Evolutionary conservation across 2,113 vertebrate genomes (phyloP).

Genomic region (Hiodon alosoides): DNA sequence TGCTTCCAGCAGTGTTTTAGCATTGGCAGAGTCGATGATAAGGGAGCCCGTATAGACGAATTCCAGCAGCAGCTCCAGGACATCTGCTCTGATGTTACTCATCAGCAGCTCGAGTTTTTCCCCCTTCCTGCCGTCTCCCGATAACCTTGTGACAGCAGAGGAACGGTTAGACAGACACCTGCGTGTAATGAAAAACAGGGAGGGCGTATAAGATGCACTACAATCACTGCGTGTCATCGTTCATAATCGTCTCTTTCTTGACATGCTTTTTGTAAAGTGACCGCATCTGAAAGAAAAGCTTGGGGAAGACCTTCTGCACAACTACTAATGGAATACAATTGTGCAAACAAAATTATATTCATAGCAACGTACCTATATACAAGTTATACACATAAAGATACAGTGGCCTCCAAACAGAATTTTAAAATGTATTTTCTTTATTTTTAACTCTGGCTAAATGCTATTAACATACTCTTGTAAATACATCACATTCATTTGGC

Average conservation of each 20-base stretch:
- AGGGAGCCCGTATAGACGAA: slow-evolving; percentile 99
- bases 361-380: neutral
- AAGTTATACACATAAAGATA: no score
- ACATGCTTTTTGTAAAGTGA: slow-evolving; percentile 38
- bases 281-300: slow-evolving; percentile 73
- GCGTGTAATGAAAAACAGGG: slow-evolving; percentile 23
- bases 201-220: neutral
- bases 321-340: slow-evolving; percentile 6
- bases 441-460: no score
- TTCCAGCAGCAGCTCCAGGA: slow-evolving; percentile 91
- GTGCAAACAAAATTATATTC: neutral
- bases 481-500: no score
- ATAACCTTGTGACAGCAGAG: slow-evolving; percentile 79
- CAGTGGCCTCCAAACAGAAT: no score
- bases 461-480: no score
- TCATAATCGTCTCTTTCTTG: neutral
- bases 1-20: slow-evolving; percentile 94
- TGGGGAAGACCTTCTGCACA: neutral
- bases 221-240: neutral
- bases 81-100: slow-evolving; percentile 88
- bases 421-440: no score
- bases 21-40: slow-evolving; percentile 94
- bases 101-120: slow-evolving; percentile 92
- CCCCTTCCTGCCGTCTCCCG: slow-evolving; percentile 72
- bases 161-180: slow-evolving; percentile 25